Evolutionary conservation across 2,888 invertebrate species (phyloP).

Genomic region (Cactoblastis cactorum): DNA sequence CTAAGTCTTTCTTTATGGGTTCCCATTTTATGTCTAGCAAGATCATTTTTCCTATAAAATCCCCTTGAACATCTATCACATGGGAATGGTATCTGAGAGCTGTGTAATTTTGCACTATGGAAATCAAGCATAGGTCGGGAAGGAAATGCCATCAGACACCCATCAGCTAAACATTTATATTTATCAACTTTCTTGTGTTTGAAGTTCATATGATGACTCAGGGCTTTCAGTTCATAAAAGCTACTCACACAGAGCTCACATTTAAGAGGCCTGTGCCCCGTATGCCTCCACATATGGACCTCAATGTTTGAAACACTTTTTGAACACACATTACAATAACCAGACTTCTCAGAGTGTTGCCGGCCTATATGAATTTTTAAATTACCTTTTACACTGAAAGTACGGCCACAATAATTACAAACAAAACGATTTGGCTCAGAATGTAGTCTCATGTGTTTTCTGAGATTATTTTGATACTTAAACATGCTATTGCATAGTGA

Average conservation of each 20-base stretch:
- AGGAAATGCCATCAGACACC: slow-evolving; percentile 53
- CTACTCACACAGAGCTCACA: slow-evolving; percentile 59
- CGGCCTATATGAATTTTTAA: slow-evolving; percentile 72
- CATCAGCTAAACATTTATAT: slow-evolving; percentile 49
- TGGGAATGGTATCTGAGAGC: slow-evolving; percentile 48
- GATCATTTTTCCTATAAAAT: slow-evolving; percentile 66
- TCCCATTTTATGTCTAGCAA: slow-evolving; percentile 58
- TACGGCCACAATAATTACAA: slow-evolving; percentile 59
- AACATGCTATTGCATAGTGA: slow-evolving; percentile 64
- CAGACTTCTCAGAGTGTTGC: slow-evolving; percentile 76
- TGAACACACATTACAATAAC: slow-evolving; percentile 66
- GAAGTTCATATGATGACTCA: slow-evolving; percentile 60
- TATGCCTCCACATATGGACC: slow-evolving; percentile 76
- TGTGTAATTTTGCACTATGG: slow-evolving; percentile 58
- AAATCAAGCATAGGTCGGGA: slow-evolving; percentile 57
- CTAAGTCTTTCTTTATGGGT: slow-evolving; percentile 56
- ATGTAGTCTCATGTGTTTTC: slow-evolving; percentile 67
- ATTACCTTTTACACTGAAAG: slow-evolving; percentile 70
- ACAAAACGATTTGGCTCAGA: slow-evolving; percentile 47
- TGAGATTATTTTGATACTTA: slow-evolving; percentile 70
- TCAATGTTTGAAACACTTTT: slow-evolving; percentile 76
- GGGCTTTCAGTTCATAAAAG: slow-evolving; percentile 49
- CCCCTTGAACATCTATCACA: slow-evolving; percentile 60
- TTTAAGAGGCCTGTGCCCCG: slow-evolving; percentile 65
- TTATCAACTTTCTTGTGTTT: slow-evolving; percentile 55